Evolutionary conservation across 2,113 vertebrate species (phyloP).

Genomic region (Ovis aries): ARS-UI_Ramb_v3.0 NC_056060.1:100951501-100952000

Average conservation of each 20-base stretch:
- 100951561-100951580: constrained; percentile 7
- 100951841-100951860: constrained; percentile 6
- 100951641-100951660: background rate
- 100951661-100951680: background rate
- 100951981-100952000: background rate
- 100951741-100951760: constrained; percentile 15
- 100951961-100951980: background rate
- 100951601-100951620: background rate
- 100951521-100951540: background rate
- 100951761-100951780: background rate
- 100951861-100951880: background rate
- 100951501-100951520: background rate
- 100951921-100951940: background rate
- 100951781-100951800: background rate
- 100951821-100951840: background rate
- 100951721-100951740: constrained; percentile 22
- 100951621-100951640: background rate
- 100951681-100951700: background rate
- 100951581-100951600: background rate
- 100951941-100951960: background rate
- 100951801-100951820: background rate
- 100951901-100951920: background rate
- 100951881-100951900: background rate
- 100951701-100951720: background rate
- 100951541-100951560: constrained; percentile 8